Evolutionary conservation across 2,888 invertebrate species (phyloP).

Genomic region (Aromia moschata): DNA sequence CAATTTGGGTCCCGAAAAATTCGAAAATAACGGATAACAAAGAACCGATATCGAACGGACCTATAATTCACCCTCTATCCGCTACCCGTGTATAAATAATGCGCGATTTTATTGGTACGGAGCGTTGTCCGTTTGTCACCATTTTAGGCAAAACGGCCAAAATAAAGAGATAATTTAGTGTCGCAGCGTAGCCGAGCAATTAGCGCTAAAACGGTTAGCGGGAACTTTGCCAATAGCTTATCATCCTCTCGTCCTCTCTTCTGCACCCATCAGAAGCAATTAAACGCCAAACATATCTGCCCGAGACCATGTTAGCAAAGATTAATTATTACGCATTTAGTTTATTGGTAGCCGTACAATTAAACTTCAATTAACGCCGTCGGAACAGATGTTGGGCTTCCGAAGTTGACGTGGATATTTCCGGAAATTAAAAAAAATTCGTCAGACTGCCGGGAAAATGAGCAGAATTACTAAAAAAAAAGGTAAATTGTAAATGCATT

Average conservation of each 20-base stretch:
- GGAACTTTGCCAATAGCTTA: conserved; percentile 30
- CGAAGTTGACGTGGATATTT: too few relatives aligned
- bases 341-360: conserved; percentile 30
- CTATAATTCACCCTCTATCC: neutral
- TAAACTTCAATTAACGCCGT: conserved; percentile 33
- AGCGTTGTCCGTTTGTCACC: conserved; percentile 13
- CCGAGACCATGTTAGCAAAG: conserved; percentile 19
- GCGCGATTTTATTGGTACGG: conserved; percentile 12
- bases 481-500: too few relatives aligned
- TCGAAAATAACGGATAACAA: neutral
- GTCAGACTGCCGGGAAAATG: too few relatives aligned
- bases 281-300: conserved; percentile 35
- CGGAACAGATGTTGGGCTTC: conserved; percentile 26
- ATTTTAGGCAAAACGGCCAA: conserved; percentile 21
- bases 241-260: conserved; percentile 22
- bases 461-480: too few relatives aligned
- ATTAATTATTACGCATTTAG: conserved; percentile 29
- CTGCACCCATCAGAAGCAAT: conserved; percentile 35
- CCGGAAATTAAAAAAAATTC: too few relatives aligned
- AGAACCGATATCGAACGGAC: neutral
- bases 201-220: conserved; percentile 27
- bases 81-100: conserved; percentile 8
- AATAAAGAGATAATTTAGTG: conserved; percentile 25
- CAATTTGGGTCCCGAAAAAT: neutral
- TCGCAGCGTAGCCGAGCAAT: conserved; percentile 23